These are phyloP conservation scores for Enchytraeus crypticus DNA, from an alignment of 2,888 invertebrate genomes.

Conservation along the genomic window DNA sequence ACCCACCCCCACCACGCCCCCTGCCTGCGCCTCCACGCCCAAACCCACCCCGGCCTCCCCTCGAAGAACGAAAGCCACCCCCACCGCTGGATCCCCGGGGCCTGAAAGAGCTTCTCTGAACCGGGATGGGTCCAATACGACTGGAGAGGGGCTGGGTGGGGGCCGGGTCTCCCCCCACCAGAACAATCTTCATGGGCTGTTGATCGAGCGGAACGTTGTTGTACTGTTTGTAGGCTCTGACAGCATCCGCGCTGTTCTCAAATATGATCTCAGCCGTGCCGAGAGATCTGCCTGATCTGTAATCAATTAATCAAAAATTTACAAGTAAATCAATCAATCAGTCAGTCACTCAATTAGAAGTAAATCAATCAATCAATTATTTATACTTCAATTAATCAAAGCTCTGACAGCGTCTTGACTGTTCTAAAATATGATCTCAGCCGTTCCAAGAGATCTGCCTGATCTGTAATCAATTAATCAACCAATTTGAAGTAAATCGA, in stretches of 20 bases:
- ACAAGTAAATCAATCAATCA: too few species aligned
- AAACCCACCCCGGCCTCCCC: background rate
- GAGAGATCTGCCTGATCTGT: slow-evolving; percentile 83
- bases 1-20: background rate
- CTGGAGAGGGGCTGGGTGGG: background rate
- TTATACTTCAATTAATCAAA: too few species aligned
- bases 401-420: slow-evolving; percentile 77
- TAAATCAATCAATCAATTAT: too few species aligned
- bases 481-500: too few species aligned
- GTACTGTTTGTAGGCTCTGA: slow-evolving; percentile 83
- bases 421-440: slow-evolving; percentile 90
- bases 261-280: slow-evolving; percentile 96
- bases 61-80: background rate
- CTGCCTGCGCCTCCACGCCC: background rate
- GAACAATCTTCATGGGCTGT: slow-evolving; percentile 28
- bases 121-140: background rate
- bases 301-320: too few species aligned
- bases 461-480: too few species aligned
- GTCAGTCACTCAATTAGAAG: too few species aligned
- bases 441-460: slow-evolving; percentile 89
- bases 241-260: slow-evolving; percentile 82
- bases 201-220: slow-evolving; percentile 95
- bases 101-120: background rate
- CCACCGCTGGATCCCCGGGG: background rate
- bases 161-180: background rate